Conservation (phyloP, 1,140 invertebrate genomes). For the Lordiphosa stackelbergi region DNA sequence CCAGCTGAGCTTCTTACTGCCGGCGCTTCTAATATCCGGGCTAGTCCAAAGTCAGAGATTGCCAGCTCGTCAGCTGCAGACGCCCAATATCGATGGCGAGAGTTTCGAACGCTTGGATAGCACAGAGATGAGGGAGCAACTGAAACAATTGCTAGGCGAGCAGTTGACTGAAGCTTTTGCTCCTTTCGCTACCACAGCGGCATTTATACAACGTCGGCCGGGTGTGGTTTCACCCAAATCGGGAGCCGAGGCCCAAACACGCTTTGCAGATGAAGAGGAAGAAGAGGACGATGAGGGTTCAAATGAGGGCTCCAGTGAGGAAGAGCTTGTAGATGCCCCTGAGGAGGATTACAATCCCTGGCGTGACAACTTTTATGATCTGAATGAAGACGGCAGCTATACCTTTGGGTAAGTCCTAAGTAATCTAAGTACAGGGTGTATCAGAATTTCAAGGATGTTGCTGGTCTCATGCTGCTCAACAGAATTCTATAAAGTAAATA, state of each 20-base stretch:
- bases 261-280: constrained; percentile 29
- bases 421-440: too few relatives aligned
- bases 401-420: constrained; percentile 46
- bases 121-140: constrained; percentile 32
- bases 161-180: constrained; percentile 44
- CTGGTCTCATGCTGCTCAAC: too few relatives aligned
- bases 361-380: constrained; percentile 59
- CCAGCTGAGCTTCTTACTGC: constrained; percentile 21
- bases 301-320: constrained; percentile 7
- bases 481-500: too few relatives aligned
- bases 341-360: constrained; percentile 49
- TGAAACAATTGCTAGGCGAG: constrained; percentile 41
- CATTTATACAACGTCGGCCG: constrained; percentile 30
- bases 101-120: constrained; percentile 35
- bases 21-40: background rate
- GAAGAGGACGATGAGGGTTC: background rate
- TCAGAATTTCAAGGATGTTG: too few relatives aligned
- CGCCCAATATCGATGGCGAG: constrained; percentile 28
- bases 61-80: constrained; percentile 21
- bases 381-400: constrained; percentile 57
- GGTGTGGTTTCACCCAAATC: constrained; percentile 40
- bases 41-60: constrained; percentile 6
- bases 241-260: constrained; percentile 21
- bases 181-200: constrained; percentile 34
- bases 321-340: background rate